phyloP scores from a whole-genome alignment of 2,797 vertebrate genomes.

The Steatocranus sp. region DNA sequence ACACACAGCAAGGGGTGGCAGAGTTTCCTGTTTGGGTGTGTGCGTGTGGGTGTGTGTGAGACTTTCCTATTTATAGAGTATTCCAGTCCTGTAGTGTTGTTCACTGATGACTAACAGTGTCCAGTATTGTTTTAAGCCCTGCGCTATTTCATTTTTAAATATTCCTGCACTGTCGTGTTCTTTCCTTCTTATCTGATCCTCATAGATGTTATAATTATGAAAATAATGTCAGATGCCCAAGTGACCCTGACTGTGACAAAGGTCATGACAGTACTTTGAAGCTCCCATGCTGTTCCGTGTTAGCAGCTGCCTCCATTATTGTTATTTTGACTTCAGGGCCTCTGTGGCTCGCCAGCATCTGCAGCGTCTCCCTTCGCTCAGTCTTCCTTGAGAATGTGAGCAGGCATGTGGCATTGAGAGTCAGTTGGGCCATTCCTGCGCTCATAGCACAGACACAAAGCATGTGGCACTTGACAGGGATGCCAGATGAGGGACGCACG shows the following conservation, averaged over 20 bases:
- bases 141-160: background rate
- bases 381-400: constrained; percentile 60
- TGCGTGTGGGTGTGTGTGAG: background rate
- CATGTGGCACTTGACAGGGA: constrained; percentile 67
- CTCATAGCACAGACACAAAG: constrained; percentile 62
- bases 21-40: constrained; percentile 45
- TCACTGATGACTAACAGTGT: background rate
- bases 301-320: constrained; percentile 9
- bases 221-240: background rate
- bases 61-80: constrained; percentile 36
- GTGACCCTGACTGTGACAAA: background rate
- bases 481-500: constrained; percentile 40
- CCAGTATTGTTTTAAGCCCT: background rate
- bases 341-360: constrained; percentile 2
- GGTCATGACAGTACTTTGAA: background rate
- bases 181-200: background rate
- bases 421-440: constrained; percentile 47
- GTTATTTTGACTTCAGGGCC: constrained; percentile 36
- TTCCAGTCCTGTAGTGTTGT: background rate
- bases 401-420: constrained; percentile 52
- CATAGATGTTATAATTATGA: background rate
- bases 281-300: background rate
- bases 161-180: background rate
- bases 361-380: constrained; percentile 27
- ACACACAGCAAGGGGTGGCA: constrained; percentile 9